Evolutionary conservation across 35 echinoderm and acorn worm genomes (phyloP), one percentile per base, ranked within the genome.

Genomic region (Lytechinus variegatus): DNA sequence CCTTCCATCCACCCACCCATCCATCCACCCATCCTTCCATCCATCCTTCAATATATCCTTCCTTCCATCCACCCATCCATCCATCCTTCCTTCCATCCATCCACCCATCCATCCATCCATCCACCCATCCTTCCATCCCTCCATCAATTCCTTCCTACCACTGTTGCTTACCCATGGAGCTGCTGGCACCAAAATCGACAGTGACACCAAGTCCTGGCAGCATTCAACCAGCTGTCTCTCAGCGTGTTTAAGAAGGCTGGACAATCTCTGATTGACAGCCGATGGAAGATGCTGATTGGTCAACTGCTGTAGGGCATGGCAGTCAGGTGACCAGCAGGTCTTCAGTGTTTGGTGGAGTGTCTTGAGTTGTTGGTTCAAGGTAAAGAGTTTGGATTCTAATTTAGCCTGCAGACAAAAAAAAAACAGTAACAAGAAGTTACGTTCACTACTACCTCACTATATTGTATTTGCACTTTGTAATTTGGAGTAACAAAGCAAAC

Each of bases 371-470:
- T 97, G 97, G 27, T 96, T 96, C 8, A 97, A 90, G 53, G 91
- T 93, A 86, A 99, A 99, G 86, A 99, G 95, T 66, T 97, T 99
- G 72, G 98, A 99, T 93, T 99, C 98, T 61, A 99, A 95, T 94
- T 99, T 99, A 14, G 97, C 97, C 98, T 99, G 79, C 11, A n/a
- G 66, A 79, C n/a, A 12, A 86, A 33, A 95, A 95, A 21, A 52
- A 28, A n/a, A n/a, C 53, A 60, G 86, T 44, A 33, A 27, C 16
- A 61, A 95, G 6, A 52, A 52, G 5, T 54, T 54, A 53, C 6
- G 52, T 51, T 92, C 54, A 92, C 12, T 53, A 5, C 24, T 27
- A 58, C 5, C 5, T 44, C 33, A 94, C 9, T 21, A 94, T 9
- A 10, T 11, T 58, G 8, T 58, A 58, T 58, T 58, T 56, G 55